Percentiles rank a stretch among this genome's conserved stretches.
phyloP scores from a whole-genome alignment of 2,888 invertebrate species.

The Clanis bilineata region DNA sequence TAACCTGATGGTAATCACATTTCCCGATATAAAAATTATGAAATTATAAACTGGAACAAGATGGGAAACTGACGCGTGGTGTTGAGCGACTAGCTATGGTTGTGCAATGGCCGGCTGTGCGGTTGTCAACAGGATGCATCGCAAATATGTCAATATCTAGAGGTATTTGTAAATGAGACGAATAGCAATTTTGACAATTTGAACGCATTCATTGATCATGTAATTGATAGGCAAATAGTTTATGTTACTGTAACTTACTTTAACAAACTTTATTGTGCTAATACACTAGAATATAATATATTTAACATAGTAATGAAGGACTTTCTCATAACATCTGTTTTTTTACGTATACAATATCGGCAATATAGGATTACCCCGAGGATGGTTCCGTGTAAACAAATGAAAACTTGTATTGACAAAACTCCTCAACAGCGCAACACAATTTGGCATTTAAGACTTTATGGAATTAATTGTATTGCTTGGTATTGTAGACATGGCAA shows the following conservation, averaged over 20 bases:
- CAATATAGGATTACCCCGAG: no score
- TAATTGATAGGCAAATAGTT: background rate
- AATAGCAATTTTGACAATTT: background rate
- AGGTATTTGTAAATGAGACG: background rate
- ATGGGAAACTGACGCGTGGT: background rate
- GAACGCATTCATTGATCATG: background rate
- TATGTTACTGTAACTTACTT: background rate
- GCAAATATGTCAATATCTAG: background rate
- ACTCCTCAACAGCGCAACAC: no score
- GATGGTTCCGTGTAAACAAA: no score
- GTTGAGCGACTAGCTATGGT: background rate
- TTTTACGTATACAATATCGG: no score
- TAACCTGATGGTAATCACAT: background rate
- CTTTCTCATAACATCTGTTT: no score
- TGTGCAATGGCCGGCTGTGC: background rate
- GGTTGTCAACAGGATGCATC: constrained; percentile 2
- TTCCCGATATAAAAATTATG: background rate
- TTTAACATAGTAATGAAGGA: no score
- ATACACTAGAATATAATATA: no score
- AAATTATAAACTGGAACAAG: background rate
- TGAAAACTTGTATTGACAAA: no score
- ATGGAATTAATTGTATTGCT: no score
- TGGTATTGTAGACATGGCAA: no score
- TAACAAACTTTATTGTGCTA: no score
- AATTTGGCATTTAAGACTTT: no score